Conservation (phyloP, 2,888 invertebrate species). For the Aleiodes leptofemur region DNA sequence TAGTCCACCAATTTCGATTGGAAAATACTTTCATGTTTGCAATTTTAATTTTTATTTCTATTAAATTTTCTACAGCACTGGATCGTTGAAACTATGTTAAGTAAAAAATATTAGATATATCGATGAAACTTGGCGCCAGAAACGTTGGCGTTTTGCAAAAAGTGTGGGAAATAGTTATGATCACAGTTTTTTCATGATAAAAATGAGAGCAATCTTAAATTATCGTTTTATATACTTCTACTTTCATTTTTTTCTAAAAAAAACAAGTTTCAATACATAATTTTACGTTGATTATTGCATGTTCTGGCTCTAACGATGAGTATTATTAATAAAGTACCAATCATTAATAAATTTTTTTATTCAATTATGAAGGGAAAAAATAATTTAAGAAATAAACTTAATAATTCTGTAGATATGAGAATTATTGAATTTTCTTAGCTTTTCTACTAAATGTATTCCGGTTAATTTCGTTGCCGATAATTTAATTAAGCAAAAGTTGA, state of each 20-base stretch:
- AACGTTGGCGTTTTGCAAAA: neutral
- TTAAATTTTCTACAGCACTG: too few relatives aligned
- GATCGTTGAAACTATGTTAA: neutral
- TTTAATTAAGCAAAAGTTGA: too few relatives aligned
- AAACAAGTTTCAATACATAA: constrained; percentile 7
- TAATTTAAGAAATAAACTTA: neutral
- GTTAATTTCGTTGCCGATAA: too few relatives aligned
- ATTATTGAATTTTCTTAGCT: too few relatives aligned
- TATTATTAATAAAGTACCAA: neutral
- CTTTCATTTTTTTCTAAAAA: constrained; percentile 8
- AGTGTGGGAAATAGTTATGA: constrained; percentile 20
- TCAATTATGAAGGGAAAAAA: neutral
- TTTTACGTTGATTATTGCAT: neutral
- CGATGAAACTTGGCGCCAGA: neutral
- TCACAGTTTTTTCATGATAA: neutral
- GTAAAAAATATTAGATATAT: constrained; percentile 14
- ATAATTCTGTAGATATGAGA: too few relatives aligned
- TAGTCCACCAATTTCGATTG: too few relatives aligned
- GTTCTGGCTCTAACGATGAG: constrained; percentile 10
- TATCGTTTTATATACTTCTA: neutral
- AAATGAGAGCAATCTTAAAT: constrained; percentile 20
- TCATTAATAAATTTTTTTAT: constrained; percentile 5
- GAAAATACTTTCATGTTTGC: too few relatives aligned
- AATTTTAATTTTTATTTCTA: too few relatives aligned
- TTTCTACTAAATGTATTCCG: too few relatives aligned